These are phyloP conservation scores for Hecatera dysodea DNA, from an alignment of 2,888 invertebrate species.

Conservation along the genomic window DNA sequence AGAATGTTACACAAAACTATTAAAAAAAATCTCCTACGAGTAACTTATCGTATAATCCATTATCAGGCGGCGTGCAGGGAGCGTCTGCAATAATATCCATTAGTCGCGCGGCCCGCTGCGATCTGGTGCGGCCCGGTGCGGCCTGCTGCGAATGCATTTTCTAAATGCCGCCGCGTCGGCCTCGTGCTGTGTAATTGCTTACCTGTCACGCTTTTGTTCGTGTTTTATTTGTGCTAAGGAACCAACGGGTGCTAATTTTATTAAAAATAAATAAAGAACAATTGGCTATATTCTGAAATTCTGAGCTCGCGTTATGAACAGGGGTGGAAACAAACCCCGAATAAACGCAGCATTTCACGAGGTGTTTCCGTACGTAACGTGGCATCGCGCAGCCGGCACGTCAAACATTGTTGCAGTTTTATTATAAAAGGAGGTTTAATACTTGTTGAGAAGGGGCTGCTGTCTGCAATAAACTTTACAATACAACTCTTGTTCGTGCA, in stretches of 20 bases:
- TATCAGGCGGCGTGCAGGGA: slow-evolving; percentile 19
- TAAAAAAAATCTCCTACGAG: neutral
- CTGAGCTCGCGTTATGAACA: no score
- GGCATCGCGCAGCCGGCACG: slow-evolving; percentile 8
- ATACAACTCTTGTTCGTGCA: neutral
- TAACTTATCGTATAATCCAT: slow-evolving; percentile 17
- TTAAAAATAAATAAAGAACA: slow-evolving; percentile 2
- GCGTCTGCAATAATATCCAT: slow-evolving; percentile 37
- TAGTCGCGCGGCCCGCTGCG: slow-evolving; percentile 22
- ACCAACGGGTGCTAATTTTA: slow-evolving; percentile 6
- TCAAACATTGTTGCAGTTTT: slow-evolving; percentile 37
- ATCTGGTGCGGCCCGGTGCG: neutral
- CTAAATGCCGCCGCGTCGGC: slow-evolving; percentile 18
- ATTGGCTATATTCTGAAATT: neutral
- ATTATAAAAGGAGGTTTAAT: slow-evolving; percentile 38
- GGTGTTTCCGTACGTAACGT: slow-evolving; percentile 1
- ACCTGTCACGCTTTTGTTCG: slow-evolving; percentile 45
- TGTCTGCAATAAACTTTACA: slow-evolving; percentile 32
- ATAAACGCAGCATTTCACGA: slow-evolving; percentile 8
- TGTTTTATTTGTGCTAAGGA: slow-evolving; percentile 18
- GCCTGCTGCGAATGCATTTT: slow-evolving; percentile 46
- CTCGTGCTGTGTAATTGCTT: slow-evolving; percentile 28
- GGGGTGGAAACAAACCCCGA: neutral
- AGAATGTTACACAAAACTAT: neutral
- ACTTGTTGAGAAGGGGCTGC: slow-evolving; percentile 28